Evolutionary conservation across 53 echinoderm and acorn worm genomes (phyloP), one percentile per base, ranked within the genome.

Genomic region (Holothuria leucospilota): DNA sequence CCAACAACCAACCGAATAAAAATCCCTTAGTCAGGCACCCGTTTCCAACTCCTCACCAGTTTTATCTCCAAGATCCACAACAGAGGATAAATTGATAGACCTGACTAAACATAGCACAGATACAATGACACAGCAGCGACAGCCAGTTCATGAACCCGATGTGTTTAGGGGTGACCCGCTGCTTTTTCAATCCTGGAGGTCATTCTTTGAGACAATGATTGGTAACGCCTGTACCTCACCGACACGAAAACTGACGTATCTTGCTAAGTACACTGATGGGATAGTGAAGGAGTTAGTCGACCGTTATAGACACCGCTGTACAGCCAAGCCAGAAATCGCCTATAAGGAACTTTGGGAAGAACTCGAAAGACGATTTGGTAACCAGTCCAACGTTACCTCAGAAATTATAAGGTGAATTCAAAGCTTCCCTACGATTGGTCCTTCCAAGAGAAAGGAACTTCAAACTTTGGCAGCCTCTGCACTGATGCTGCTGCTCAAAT

Each of bases 71-170:
- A 42, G 42, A 42, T 30, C 29, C 20, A 59, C n/a, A n/a, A 58
- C 68, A 4, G 78, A 87, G 23, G 65, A 39, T 2, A 73, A 59
- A 39, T 23, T 89, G 62, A 56, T 84, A 7, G 65, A 87, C 68
- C 81, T 87, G n/a, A 87, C 82, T 0, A 89, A 71, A 29, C 39
- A 89, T 14, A 85, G 77, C 21, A 78, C 73, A 20, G 77, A 89
- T 51, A 72, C 77, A 20, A 38, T 89, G 4, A 75, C 85, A 41
- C 77, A 49, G 3, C 89, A 89, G 18, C 1, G 85, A 62, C 85
- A 89, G 39, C 89, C 89, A 20, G 52, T 84, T 28, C 89, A 89
- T 18, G 85, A 89, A 29, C 89, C 89, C 2, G 85, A 84, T 39
- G 28, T 89, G 8, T 88, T 84, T 28, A 49, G 41, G 8, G 84